These are phyloP conservation scores for Poeciliopsis gracilis DNA, from an alignment of 2,797 vertebrate genomes.

Conservation along the genomic window DNA sequence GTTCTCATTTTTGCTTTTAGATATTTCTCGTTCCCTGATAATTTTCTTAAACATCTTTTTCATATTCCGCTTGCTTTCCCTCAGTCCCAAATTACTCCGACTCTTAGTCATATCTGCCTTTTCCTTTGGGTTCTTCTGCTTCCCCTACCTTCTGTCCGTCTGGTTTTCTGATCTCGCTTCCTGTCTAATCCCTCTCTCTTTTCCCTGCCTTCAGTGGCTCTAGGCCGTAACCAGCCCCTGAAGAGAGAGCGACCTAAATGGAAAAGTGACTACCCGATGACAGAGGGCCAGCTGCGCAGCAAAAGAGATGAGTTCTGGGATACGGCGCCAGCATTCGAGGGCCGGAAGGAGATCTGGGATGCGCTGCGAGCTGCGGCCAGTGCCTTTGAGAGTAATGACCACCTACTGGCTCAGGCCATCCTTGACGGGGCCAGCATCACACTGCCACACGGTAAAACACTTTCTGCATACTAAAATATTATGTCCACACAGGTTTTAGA, in stretches of 20 bases:
- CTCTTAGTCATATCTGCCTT: not conserved
- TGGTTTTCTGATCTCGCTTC: slow-evolving; percentile 7
- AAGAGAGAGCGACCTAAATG: slow-evolving; percentile 98
- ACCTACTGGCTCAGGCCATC: slow-evolving; percentile 96
- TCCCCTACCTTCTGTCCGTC: not conserved
- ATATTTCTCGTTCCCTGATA: slow-evolving; percentile 8
- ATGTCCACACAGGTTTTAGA: not conserved
- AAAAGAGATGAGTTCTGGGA: slow-evolving; percentile 99
- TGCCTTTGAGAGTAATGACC: slow-evolving; percentile 95
- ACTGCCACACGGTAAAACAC: slow-evolving; percentile 90
- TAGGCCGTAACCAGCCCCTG: slow-evolving; percentile 96
- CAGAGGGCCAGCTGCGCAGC: slow-evolving; percentile 95
- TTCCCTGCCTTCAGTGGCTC: slow-evolving; percentile 83
- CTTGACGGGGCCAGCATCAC: slow-evolving; percentile 97
- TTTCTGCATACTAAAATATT: slow-evolving; percentile 4
- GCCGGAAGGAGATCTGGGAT: slow-evolving; percentile 98
- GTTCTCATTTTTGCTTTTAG: not conserved
- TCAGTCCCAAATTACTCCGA: not conserved
- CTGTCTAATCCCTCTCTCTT: slow-evolving; percentile 11
- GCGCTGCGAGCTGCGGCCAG: slow-evolving; percentile 94
- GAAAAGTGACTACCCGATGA: slow-evolving; percentile 99
- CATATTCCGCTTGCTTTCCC: not conserved
- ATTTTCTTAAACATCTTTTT: not conserved
- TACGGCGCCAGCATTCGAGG: slow-evolving; percentile 96
- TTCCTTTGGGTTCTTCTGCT: slow-evolving; percentile 4